Base-by-base conservation (phyloP, 2,888 invertebrate species). In the Cephus nigrinus region DNA sequence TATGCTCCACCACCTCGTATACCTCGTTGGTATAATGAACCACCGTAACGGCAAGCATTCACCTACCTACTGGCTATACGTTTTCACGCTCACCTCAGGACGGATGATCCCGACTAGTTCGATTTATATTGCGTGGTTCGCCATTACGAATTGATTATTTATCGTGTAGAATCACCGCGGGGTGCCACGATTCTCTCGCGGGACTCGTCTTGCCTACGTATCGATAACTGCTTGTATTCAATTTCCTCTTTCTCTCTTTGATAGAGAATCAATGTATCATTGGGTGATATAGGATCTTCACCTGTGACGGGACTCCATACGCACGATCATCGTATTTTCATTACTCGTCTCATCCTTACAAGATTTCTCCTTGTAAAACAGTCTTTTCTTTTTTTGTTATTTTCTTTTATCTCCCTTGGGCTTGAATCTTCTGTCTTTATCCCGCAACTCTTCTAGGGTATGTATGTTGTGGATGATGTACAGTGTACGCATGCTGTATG, bases 131-230 rank as follows among this genome's bases (percentile, higher is more conserved):
- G 77, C 83, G 85, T 83, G 83, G 84, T 84, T 86, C 86, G 80
- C 81, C 87, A 88, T 86, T 81, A 80, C 85, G 85, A 88, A 88
- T 87, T 84, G 85, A 88, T 88, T 87, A 86, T 89, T 89, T 88
- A 89, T 86, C 85, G 81, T 71, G 55, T 55, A 23, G 55, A 23
- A 55, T 55, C 55, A 55, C 55, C 23, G 55, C 55, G 55, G 55
- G 55, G 23, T 23, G 55, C 55, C 55, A 23, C 55, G 23, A 55
- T 55, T 55, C 23, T 2, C 55, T 23, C 55, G 23, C 55, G 55
- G 55, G 55, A 55, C 55, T 55, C 9, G 9, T 55, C 55, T 55
- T 55, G 55, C 23, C 55, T 55, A 55, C 55, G 55, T 55, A 55
- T 55, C 55, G 23, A 55, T 55, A 55, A 55, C 55, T 23, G 23